A percentile compares a stretch with the other conserved stretches of the same genome.
phyloP scores from a whole-genome alignment of 1,140 invertebrate genomes.

The Eumaeus atala region DNA sequence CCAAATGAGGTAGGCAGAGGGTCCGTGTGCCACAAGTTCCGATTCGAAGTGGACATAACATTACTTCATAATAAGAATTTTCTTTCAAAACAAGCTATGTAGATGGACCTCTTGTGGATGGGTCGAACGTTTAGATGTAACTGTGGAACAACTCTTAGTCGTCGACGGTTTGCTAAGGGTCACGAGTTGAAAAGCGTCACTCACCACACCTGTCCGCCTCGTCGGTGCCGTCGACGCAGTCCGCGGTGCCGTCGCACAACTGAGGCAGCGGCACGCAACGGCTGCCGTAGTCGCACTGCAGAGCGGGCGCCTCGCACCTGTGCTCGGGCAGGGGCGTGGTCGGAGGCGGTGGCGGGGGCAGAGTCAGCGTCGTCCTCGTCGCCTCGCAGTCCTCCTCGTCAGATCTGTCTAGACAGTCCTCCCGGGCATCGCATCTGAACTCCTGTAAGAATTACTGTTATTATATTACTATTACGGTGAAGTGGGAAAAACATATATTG shows the following conservation, averaged over 20 bases:
- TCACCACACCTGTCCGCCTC: slow-evolving; percentile 85
- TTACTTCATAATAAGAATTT: no score
- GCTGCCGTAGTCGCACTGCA: slow-evolving; percentile 79
- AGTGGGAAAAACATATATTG: no score
- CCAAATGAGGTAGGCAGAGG: no score
- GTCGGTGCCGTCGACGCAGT: slow-evolving; percentile 86
- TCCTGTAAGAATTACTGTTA: slow-evolving; percentile 56
- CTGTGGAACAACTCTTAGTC: no score
- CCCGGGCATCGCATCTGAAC: slow-evolving; percentile 81
- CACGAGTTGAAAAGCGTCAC: no score
- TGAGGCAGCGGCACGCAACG: slow-evolving; percentile 79
- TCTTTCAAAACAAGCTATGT: no score
- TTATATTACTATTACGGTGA: no score
- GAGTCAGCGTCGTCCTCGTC: slow-evolving; percentile 22
- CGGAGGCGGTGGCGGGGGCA: slow-evolving; percentile 27
- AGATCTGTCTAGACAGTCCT: slow-evolving; percentile 82
- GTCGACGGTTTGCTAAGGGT: no score
- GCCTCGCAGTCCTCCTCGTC: slow-evolving; percentile 76
- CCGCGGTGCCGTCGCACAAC: slow-evolving; percentile 79
- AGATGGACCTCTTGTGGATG: no score
- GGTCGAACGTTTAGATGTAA: no score
- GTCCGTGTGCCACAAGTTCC: no score
- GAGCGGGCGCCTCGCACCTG: slow-evolving; percentile 77
- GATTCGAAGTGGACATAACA: no score
- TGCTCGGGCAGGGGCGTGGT: slow-evolving; percentile 20